Evolutionary conservation across 2,113 vertebrate genomes (phyloP), one percentile per base, ranked within the genome.

Genomic region (Propithecus coquereli): DNA sequence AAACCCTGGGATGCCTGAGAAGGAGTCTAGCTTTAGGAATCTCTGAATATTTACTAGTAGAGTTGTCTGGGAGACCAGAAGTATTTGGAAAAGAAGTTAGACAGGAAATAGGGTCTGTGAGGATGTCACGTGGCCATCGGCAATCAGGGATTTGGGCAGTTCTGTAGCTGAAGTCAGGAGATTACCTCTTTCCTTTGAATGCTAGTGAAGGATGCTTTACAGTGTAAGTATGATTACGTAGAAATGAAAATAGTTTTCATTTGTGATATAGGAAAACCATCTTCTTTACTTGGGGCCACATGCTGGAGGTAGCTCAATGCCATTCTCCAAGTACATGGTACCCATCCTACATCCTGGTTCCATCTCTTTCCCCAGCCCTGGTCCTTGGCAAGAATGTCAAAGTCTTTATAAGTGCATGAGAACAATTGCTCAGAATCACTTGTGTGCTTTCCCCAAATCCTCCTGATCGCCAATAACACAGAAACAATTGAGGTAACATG

Each of bases 121-220:
- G 32, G 37, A 76, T 10, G 22, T 73, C 43, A 50, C 1, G 2
- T 32, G 7, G 32, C 47, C 50, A 22, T 43, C 25, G 82, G 57
- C 27, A 86, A 76, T 20, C 52, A 93, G 22, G 52, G 45, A 8
- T 25, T 27, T 71, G 61, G 84, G 47, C 89, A 92, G 25, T 37
- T 95, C 70, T 85, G 84, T 40, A 65, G 76, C 81, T 96, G 37
- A 93, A 65, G 87, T 80, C 43, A 83, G 40, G 32, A 71, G 43
- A 13, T 61, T 11, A 11, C 30, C 65, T 87, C 57, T 93, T 88
- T 63, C 22, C n/a, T 84, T 40, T 65, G 81, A 63, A 50, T 87
- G 22, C 47, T 63, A 20, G 57, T n/a, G 45, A 92, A 57, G 23
- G 50, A 30, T 63, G 84, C 52, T 77, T 73, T 86, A 27, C 8